phyloP scores from a whole-genome alignment of 2,113 vertebrate genomes.

The Leptosomus discolor region DNA sequence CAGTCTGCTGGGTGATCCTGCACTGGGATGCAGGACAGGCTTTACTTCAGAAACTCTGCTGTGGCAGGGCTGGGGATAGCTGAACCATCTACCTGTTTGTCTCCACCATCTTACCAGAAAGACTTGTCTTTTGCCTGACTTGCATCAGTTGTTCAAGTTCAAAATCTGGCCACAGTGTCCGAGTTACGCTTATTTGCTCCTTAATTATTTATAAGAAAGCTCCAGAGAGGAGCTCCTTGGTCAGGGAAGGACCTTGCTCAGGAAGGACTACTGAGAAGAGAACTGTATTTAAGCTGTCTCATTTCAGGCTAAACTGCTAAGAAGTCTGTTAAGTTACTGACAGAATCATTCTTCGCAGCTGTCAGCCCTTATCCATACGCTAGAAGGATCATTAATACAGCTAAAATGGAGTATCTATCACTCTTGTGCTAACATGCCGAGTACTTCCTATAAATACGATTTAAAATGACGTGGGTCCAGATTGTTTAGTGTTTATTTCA shows the following conservation, averaged over 20 bases:
- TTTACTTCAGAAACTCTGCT: background rate
- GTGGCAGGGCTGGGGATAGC: background rate
- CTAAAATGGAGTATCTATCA: conserved; percentile 14
- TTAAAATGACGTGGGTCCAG: background rate
- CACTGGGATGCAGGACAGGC: background rate
- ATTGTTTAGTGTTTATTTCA: background rate
- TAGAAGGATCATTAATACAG: background rate
- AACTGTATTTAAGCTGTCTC: background rate
- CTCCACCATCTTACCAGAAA: background rate
- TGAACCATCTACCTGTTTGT: background rate
- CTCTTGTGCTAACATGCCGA: background rate
- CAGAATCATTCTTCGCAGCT: conserved; percentile 35
- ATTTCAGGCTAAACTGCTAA: background rate
- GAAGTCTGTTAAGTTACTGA: conserved; percentile 16
- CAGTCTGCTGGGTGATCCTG: background rate
- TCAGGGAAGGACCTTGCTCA: background rate
- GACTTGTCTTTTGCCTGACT: background rate
- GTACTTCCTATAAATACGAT: background rate
- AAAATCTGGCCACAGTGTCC: background rate
- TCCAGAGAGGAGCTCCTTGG: background rate
- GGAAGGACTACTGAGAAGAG: background rate
- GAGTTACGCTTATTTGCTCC: background rate
- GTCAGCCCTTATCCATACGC: background rate
- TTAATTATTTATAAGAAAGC: background rate
- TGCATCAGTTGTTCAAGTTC: background rate